A percentile compares a stretch with the other conserved stretches of the same genome.
Conservation (phyloP, 1,140 invertebrate genomes). For the Nymphalis io region DNA sequence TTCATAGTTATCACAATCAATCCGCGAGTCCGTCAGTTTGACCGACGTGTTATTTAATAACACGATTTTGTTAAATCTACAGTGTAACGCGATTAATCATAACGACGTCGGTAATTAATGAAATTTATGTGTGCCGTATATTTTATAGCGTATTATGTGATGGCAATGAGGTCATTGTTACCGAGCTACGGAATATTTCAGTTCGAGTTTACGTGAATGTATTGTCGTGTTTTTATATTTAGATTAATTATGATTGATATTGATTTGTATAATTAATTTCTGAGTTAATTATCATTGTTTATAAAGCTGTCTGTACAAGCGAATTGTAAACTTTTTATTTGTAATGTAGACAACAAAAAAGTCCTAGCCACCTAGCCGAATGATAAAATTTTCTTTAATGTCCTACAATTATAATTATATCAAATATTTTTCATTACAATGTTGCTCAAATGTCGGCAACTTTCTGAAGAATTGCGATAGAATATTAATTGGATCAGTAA, state of each 20-base stretch:
- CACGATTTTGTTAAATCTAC: constrained; percentile 63
- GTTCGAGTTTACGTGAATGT: background rate
- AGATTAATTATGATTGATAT: background rate
- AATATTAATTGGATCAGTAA: too few species aligned
- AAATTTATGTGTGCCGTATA: constrained; percentile 70
- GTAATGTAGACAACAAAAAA: too few species aligned
- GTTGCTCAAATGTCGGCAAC: too few species aligned
- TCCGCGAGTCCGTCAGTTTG: constrained; percentile 31
- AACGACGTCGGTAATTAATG: constrained; percentile 66
- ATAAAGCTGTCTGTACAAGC: too few species aligned
- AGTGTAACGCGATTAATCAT: constrained; percentile 62
- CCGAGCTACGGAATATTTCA: constrained; percentile 3
- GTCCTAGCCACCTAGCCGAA: too few species aligned
- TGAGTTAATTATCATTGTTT: background rate
- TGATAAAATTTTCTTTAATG: too few species aligned
- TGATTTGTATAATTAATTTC: background rate
- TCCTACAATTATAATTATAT: too few species aligned
- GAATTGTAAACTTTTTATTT: too few species aligned
- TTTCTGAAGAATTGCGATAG: too few species aligned
- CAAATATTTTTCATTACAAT: too few species aligned
- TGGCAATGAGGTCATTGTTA: constrained; percentile 41
- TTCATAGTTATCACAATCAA: background rate
- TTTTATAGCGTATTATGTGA: constrained; percentile 53
- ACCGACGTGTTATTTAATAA: constrained; percentile 57
- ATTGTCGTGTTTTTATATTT: background rate